Conservation (phyloP, 2,113 vertebrate species). For the Mola mola region DNA sequence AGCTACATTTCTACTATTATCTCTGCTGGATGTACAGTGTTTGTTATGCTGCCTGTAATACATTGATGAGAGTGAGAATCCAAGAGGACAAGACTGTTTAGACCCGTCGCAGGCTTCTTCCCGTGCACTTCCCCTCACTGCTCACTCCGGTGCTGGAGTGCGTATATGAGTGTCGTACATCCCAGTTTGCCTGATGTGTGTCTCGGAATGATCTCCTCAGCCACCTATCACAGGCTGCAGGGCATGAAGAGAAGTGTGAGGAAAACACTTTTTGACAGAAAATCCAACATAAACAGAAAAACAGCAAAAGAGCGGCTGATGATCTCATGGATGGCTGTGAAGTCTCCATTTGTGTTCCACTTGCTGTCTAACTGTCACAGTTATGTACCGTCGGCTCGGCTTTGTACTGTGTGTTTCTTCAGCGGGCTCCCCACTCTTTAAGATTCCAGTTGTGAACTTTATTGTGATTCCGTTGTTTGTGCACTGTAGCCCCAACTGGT, state of each 20-base stretch:
- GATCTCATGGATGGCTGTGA: slow-evolving; percentile 5
- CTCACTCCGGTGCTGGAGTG: slow-evolving; percentile 10
- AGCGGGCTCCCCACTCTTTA: slow-evolving; percentile 35
- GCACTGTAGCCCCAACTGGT: slow-evolving; percentile 25
- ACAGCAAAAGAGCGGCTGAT: not conserved
- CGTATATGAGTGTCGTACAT: not conserved
- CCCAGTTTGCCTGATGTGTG: too few species aligned
- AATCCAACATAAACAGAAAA: slow-evolving; percentile 34
- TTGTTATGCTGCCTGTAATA: not conserved
- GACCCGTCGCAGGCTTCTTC: not conserved
- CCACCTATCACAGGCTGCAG: slow-evolving; percentile 1
- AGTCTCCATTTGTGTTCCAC: slow-evolving; percentile 43
- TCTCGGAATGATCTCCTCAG: too few species aligned
- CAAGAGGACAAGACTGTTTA: slow-evolving; percentile 4
- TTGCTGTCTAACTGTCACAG: slow-evolving; percentile 7
- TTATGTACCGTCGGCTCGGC: slow-evolving; percentile 4
- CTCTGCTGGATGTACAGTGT: not conserved
- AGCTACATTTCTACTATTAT: too few species aligned
- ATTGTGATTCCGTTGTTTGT: slow-evolving; percentile 9
- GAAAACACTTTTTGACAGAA: slow-evolving; percentile 31
- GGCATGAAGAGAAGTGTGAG: slow-evolving; percentile 24
- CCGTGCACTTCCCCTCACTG: slow-evolving; percentile 1
- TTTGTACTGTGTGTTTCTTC: slow-evolving; percentile 47
- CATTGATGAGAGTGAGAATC: slow-evolving; percentile 11
- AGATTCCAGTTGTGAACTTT: slow-evolving; percentile 52